phyloP scores from a whole-genome alignment of 2,113 vertebrate genomes.

The Cyprinus carpio region DNA sequence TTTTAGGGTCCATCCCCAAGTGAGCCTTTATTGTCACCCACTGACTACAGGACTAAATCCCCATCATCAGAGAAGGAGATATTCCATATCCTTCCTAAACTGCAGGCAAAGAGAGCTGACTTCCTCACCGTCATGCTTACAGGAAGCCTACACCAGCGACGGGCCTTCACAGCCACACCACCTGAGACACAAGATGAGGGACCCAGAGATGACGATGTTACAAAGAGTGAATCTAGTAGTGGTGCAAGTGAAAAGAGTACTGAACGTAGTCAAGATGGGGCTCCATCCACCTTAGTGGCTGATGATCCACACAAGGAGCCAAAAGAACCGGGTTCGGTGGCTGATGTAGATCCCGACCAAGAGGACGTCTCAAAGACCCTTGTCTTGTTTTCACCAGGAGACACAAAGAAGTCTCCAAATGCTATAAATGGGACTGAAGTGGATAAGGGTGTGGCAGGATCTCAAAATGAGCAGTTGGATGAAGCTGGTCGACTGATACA shows the following conservation, averaged over 20 bases:
- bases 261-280: slow-evolving; percentile 88
- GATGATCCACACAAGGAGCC: slow-evolving; percentile 83
- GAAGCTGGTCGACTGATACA: slow-evolving; percentile 71
- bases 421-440: slow-evolving; percentile 79
- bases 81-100: slow-evolving; percentile 79
- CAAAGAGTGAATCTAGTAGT: slow-evolving; percentile 85
- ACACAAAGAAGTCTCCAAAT: slow-evolving; percentile 87
- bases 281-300: slow-evolving; percentile 89
- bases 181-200: slow-evolving; percentile 65
- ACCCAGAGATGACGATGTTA: slow-evolving; percentile 74
- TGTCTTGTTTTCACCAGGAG: slow-evolving; percentile 95
- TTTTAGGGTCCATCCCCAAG: slow-evolving; percentile 78
- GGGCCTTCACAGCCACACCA: slow-evolving; percentile 57
- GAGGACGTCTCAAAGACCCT: slow-evolving; percentile 96
- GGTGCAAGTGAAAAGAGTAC: slow-evolving; percentile 89
- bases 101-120: slow-evolving; percentile 85
- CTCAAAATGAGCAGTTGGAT: slow-evolving; percentile 78
- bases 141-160: slow-evolving; percentile 71
- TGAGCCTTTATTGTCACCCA: slow-evolving; percentile 79
- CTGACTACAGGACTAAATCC: slow-evolving; percentile 85
- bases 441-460: slow-evolving; percentile 79
- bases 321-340: slow-evolving; percentile 81
- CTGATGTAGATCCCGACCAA: slow-evolving; percentile 87
- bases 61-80: slow-evolving; percentile 83
- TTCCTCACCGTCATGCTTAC: slow-evolving; percentile 87